phyloP scores from a whole-genome alignment of 2,113 vertebrate genomes.

The Apodemus speciosus region DNA sequence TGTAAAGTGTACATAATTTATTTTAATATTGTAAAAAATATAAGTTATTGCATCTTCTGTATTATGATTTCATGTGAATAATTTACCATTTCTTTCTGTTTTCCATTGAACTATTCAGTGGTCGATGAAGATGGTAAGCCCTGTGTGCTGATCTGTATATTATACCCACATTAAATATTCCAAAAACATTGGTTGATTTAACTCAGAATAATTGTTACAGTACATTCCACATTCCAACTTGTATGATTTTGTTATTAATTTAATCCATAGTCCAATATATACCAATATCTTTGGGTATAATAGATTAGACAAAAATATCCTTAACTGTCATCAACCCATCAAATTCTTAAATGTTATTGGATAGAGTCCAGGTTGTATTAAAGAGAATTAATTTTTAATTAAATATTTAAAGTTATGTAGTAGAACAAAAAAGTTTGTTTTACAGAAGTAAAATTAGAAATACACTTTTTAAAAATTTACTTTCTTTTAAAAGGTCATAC shows the following conservation, averaged over 20 bases:
- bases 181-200: slow-evolving; percentile 81
- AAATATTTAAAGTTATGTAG: slow-evolving; percentile 30
- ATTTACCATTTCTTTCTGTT: slow-evolving; percentile 91
- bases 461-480: slow-evolving; percentile 30
- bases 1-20: slow-evolving; percentile 71
- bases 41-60: slow-evolving; percentile 78
- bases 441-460: slow-evolving; percentile 55
- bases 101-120: slow-evolving; percentile 93
- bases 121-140: slow-evolving; percentile 97
- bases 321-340: slow-evolving; percentile 57
- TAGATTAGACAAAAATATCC: slow-evolving; percentile 56
- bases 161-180: slow-evolving; percentile 86
- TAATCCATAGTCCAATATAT: slow-evolving; percentile 81
- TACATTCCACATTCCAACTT: slow-evolving; percentile 78
- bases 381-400: slow-evolving; percentile 51
- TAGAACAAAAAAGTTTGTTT: slow-evolving; percentile 45
- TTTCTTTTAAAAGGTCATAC: slow-evolving; percentile 28
- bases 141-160: slow-evolving; percentile 87
- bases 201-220: slow-evolving; percentile 78
- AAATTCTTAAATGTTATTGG: slow-evolving; percentile 63
- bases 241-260: slow-evolving; percentile 71
- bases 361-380: slow-evolving; percentile 57
- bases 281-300: slow-evolving; percentile 56
- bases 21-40: slow-evolving; percentile 70
- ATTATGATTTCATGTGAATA: slow-evolving; percentile 85